A percentile compares a stretch with the other conserved stretches of the same genome.
Evolutionary conservation across 2,888 invertebrate species (phyloP).

Genomic region (Melikaiella ostensackeni): DNA sequence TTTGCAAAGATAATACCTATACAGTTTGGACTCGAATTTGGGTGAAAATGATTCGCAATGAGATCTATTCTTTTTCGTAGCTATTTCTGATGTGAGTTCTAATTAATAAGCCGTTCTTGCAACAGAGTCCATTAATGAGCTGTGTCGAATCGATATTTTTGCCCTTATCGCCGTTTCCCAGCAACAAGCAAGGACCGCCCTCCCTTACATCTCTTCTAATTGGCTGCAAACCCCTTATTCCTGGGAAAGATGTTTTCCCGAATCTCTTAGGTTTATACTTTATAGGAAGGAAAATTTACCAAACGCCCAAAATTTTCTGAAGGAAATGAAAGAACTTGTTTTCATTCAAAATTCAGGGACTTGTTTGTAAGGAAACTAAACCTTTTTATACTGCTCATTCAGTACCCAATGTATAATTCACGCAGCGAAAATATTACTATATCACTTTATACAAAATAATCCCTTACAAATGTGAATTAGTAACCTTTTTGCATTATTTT

Average conservation of each 20-base stretch:
- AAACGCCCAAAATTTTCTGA: not conserved
- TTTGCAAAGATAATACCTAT: not conserved
- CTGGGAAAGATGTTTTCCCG: not conserved
- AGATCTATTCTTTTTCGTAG: not conserved
- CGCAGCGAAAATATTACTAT: too few species aligned
- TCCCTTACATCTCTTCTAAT: conserved; percentile 64
- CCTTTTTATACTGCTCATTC: too few species aligned
- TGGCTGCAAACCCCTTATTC: conserved; percentile 59
- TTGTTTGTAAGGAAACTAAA: not conserved
- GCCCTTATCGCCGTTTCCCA: conserved; percentile 65
- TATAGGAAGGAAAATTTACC: not conserved
- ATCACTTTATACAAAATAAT: too few species aligned
- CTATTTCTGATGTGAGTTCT: conserved; percentile 3
- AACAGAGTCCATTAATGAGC: conserved; percentile 10
- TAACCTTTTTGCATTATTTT: not conserved
- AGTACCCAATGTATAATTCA: too few species aligned
- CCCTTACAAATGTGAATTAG: too few species aligned
- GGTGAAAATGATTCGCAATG: not conserved
- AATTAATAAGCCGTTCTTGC: conserved; percentile 49
- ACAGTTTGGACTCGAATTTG: not conserved
- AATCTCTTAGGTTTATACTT: not conserved
- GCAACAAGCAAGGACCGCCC: conserved; percentile 69
- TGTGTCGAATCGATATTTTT: conserved; percentile 27
- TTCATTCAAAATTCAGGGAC: not conserved
- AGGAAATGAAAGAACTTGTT: not conserved